Conservation (phyloP, 92 coral and sea anemone species). For the Paramuricea clavata region DNA sequence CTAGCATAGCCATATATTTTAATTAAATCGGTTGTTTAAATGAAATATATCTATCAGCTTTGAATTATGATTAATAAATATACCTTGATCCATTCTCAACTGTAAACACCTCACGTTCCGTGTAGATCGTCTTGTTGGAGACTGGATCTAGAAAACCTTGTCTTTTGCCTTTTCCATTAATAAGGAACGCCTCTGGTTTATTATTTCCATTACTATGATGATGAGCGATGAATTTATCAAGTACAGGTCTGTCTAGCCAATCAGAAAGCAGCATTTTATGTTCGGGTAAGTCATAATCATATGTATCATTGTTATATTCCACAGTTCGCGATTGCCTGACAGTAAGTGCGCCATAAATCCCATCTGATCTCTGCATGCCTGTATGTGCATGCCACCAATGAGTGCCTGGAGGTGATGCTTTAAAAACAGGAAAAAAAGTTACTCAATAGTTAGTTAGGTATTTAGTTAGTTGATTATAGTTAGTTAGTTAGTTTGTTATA, state of each 20-base stretch:
- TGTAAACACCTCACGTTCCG: constrained; percentile 27
- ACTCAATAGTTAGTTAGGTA: neutral
- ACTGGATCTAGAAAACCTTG: neutral
- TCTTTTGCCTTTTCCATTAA: constrained; percentile 40
- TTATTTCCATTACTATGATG: constrained; percentile 34
- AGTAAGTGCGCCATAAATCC: constrained; percentile 26
- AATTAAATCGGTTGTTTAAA: too few relatives aligned
- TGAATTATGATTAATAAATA: neutral
- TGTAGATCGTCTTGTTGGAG: neutral
- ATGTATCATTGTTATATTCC: constrained; percentile 9
- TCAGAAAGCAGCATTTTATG: constrained; percentile 11
- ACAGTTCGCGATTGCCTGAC: constrained; percentile 8
- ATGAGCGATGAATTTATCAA: constrained; percentile 25
- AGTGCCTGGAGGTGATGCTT: constrained; percentile 23
- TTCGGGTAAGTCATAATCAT: constrained; percentile 22
- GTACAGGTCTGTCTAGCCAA: constrained; percentile 23
- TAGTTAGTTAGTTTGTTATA: neutral
- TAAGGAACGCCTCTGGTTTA: constrained; percentile 25
- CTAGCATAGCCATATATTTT: too few relatives aligned
- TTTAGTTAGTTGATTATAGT: neutral
- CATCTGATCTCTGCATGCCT: constrained; percentile 40
- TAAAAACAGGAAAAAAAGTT: neutral
- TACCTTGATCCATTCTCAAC: neutral
- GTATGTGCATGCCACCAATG: constrained; percentile 47
- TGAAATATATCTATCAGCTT: too few relatives aligned